Evolutionary conservation across 2,888 invertebrate species (phyloP).

Genomic region (Choreutis nemorana): DNA sequence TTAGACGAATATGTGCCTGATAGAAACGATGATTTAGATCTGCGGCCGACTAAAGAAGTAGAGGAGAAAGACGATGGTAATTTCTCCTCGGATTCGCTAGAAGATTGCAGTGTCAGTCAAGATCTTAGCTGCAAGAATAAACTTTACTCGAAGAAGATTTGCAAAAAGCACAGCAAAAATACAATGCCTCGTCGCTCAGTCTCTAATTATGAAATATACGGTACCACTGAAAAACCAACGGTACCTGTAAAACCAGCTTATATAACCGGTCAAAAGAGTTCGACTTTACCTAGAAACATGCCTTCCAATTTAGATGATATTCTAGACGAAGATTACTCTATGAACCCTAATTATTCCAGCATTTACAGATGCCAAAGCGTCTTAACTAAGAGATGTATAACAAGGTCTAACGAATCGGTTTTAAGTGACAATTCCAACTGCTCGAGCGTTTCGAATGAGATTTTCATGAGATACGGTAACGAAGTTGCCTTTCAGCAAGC

Average conservation of each 20-base stretch:
- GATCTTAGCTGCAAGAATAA: conserved; percentile 60
- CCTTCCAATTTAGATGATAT: conserved; percentile 62
- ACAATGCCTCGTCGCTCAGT: conserved; percentile 71
- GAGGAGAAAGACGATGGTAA: conserved; percentile 69
- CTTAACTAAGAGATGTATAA: conserved; percentile 63
- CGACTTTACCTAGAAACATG: conserved; percentile 59
- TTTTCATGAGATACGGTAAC: conserved; percentile 57
- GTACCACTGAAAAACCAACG: conserved; percentile 43
- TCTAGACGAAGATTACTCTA: conserved; percentile 43
- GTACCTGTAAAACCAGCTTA: conserved; percentile 43
- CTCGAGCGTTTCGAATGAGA: conserved; percentile 60
- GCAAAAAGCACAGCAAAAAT: conserved; percentile 58
- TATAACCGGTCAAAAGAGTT: conserved; percentile 47
- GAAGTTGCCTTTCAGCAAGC: conserved; percentile 59
- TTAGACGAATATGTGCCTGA: conserved; percentile 57
- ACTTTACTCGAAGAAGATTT: conserved; percentile 57
- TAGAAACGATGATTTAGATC: conserved; percentile 32
- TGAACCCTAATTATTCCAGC: conserved; percentile 35
- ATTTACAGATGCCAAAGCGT: conserved; percentile 61
- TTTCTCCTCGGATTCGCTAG: conserved; percentile 82
- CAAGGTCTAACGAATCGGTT: conserved; percentile 65
- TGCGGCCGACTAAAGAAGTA: conserved; percentile 43
- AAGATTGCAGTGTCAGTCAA: conserved; percentile 71
- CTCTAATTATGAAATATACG: conserved; percentile 80
- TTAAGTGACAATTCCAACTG: conserved; percentile 59